A percentile compares a stretch with the other conserved stretches of the same genome.
phyloP scores from a whole-genome alignment of 2,113 vertebrate genomes.

The Saccopteryx leptura region DNA sequence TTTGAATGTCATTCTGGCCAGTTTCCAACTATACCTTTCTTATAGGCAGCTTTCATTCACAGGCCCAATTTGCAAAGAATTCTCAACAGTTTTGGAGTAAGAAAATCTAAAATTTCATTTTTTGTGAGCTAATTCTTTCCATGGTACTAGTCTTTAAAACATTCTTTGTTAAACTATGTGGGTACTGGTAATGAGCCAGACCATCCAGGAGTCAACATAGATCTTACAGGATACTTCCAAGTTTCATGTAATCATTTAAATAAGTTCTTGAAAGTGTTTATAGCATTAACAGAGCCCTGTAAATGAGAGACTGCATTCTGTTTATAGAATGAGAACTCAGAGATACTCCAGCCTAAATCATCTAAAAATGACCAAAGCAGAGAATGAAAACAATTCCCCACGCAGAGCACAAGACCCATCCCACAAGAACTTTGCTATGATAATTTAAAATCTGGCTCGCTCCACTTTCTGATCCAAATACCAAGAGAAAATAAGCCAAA shows the following conservation, averaged over 20 bases:
- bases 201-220: neutral
- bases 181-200: slow-evolving; percentile 41
- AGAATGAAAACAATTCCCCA: slow-evolving; percentile 35
- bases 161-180: slow-evolving; percentile 44
- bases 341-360: neutral
- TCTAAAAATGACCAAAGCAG: slow-evolving; percentile 36
- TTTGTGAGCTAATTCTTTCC: slow-evolving; percentile 59
- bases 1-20: neutral
- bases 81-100: slow-evolving; percentile 9
- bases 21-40: neutral
- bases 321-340: slow-evolving; percentile 55
- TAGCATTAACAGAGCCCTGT: slow-evolving; percentile 39
- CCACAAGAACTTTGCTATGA: slow-evolving; percentile 21
- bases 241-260: slow-evolving; percentile 57
- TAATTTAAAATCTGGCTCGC: slow-evolving; percentile 62
- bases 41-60: neutral
- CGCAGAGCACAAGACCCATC: neutral
- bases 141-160: slow-evolving; percentile 36
- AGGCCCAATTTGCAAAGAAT: slow-evolving; percentile 21
- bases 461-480: slow-evolving; percentile 51
- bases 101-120: slow-evolving; percentile 45
- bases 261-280: slow-evolving; percentile 57
- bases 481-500: slow-evolving; percentile 54
- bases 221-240: slow-evolving; percentile 52
- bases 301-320: slow-evolving; percentile 59